These are phyloP conservation scores for Diarsia dahlii DNA, from an alignment of 2,888 invertebrate species.

Conservation along the genomic window DNA sequence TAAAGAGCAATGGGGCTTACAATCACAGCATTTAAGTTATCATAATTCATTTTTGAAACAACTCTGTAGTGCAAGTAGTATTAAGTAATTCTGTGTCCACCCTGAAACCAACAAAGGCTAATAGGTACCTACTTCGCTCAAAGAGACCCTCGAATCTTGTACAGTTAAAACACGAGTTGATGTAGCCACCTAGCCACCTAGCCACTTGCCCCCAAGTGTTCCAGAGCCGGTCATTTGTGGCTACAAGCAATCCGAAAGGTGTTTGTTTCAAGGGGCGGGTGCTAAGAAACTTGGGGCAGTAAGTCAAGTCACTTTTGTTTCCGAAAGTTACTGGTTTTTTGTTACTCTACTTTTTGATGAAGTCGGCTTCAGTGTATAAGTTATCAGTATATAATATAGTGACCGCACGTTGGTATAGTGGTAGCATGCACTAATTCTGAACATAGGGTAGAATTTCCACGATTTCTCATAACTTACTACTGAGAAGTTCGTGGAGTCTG, in stretches of 20 bases:
- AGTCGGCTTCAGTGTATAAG: slow-evolving; percentile 18
- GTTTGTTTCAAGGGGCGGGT: slow-evolving; percentile 41
- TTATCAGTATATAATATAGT: slow-evolving; percentile 8
- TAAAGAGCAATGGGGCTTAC: not conserved
- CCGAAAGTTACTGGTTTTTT: slow-evolving; percentile 33
- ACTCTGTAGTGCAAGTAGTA: not conserved
- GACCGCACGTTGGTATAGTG: not conserved
- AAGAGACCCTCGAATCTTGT: slow-evolving; percentile 19
- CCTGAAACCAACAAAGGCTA: not conserved
- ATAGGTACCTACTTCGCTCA: slow-evolving; percentile 6
- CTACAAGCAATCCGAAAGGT: slow-evolving; percentile 53
- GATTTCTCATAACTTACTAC: too few relatives aligned
- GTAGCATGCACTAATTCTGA: too few relatives aligned
- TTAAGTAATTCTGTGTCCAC: not conserved
- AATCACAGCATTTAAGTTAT: not conserved
- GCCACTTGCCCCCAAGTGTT: slow-evolving; percentile 32
- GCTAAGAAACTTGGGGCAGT: slow-evolving; percentile 40
- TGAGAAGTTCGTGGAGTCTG: too few relatives aligned
- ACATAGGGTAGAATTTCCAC: too few relatives aligned
- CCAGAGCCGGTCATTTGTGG: slow-evolving; percentile 54
- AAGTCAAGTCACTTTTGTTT: slow-evolving; percentile 44
- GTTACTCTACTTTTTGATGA: slow-evolving; percentile 7
- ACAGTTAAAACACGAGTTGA: slow-evolving; percentile 27
- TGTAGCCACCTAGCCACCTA: slow-evolving; percentile 18
- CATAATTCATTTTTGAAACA: not conserved